Base-by-base conservation (phyloP, 2,888 invertebrate genomes). In the Sycophila texana region DNA sequence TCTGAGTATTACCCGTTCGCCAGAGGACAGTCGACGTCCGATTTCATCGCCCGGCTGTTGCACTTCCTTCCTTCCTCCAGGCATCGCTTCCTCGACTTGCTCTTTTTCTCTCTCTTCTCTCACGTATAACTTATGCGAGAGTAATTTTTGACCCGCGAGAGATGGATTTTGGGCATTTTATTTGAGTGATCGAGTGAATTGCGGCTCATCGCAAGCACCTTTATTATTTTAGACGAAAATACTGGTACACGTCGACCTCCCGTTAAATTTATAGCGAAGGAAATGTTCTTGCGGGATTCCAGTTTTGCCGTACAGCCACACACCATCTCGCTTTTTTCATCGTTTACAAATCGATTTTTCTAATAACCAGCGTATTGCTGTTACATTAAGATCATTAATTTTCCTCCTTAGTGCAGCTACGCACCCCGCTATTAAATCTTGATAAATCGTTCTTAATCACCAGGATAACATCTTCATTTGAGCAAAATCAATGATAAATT, bases 361-460 rank as follows among this genome's bases (percentile, higher is more conserved):
- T 7, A 39, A 39, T 39, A 39, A 39, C 39, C 7, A 4, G 39
- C 39, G 4, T 39, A 3, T 39, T 7, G 39, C 39, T 39, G 39
- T 26, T 39, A 39, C 3, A 39, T 39, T 39, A 39, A 39, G 39
- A 39, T 39, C 39, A 39, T 39, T 7, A 7, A 39, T 39, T 39
- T 39, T 4, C 39, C 39, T 7, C 7, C 4, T 0, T 2, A 4
- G 39, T 7, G 7, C 7, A 39, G 7, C 4, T 39, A 39, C 39
- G 39, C 39, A 39, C 39, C 39, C 39, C 39, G 39, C 39, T 20
- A 76, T 74, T 73, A 78, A 61, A 49, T 65, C 60, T 74, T 79
- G 79, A 79, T 79, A 55, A 74, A 74, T 74, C 70, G 79, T 65
- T 79, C 74, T 79, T 53, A 74, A 79, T 79, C 70, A 79, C 70